phyloP scores from a whole-genome alignment of 2,797 vertebrate genomes.

The Aeoliscus strigatus region DNA sequence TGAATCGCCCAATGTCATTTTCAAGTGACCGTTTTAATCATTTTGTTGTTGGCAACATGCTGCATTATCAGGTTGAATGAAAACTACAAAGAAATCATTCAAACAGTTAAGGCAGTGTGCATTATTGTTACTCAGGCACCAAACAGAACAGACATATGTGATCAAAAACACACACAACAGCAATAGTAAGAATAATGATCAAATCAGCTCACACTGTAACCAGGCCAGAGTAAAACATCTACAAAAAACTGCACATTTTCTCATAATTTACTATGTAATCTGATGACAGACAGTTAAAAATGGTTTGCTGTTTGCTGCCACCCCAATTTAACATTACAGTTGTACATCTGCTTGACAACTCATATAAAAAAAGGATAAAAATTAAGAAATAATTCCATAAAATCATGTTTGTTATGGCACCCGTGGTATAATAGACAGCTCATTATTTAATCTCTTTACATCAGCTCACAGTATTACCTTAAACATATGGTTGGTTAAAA shows the following conservation, averaged over 20 bases:
- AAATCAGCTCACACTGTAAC: conserved; percentile 25
- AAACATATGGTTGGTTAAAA: conserved; percentile 91
- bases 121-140: conserved; percentile 62
- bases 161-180: conserved; percentile 55
- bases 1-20: conserved; percentile 11
- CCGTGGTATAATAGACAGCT: conserved; percentile 95
- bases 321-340: too few relatives aligned
- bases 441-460: conserved; percentile 89
- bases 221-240: conserved; percentile 30
- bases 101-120: conserved; percentile 83
- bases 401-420: conserved; percentile 90
- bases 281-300: too few relatives aligned
- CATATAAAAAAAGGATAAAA: conserved; percentile 63
- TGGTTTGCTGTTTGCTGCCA: too few relatives aligned
- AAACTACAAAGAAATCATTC: conserved; percentile 38
- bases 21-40: conserved; percentile 18
- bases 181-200: conserved; percentile 40
- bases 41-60: conserved; percentile 47
- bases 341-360: conserved; percentile 43
- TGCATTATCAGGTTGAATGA: conserved; percentile 51
- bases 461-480: conserved; percentile 97
- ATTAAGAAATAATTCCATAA: conserved; percentile 71
- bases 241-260: conserved; percentile 43
- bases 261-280: conserved; percentile 20
- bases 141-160: conserved; percentile 74